A percentile compares a stretch with the other conserved stretches of the same genome.
phyloP scores from a whole-genome alignment of 2,888 invertebrate genomes.

The Perdita meconis region DNA sequence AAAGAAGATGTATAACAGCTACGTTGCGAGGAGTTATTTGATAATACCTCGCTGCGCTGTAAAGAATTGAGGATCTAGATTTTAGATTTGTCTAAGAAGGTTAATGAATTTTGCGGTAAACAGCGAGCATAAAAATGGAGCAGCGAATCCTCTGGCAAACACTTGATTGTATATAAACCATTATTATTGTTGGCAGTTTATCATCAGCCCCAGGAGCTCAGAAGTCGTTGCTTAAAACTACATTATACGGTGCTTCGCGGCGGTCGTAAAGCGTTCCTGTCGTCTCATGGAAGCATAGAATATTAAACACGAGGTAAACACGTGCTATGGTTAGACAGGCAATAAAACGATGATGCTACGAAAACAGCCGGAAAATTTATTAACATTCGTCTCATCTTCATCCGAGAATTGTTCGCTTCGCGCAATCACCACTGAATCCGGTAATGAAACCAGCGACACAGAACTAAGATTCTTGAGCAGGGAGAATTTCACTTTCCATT shows the following conservation, averaged over 20 bases:
- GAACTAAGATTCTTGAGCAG: not conserved
- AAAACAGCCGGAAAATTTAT: constrained; percentile 62
- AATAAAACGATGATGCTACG: constrained; percentile 64
- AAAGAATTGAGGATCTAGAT: too few relatives aligned
- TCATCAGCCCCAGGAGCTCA: constrained; percentile 68
- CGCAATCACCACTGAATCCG: not conserved
- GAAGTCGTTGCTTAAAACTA: constrained; percentile 73
- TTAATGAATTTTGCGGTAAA: too few relatives aligned
- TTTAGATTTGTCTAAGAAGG: too few relatives aligned
- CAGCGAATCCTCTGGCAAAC: constrained; percentile 64
- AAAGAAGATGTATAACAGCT: not conserved
- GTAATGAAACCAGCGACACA: not conserved
- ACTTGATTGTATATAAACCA: constrained; percentile 62
- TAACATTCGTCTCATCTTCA: constrained; percentile 29
- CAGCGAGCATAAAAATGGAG: not conserved
- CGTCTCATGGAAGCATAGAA: constrained; percentile 65
- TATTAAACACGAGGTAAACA: constrained; percentile 72
- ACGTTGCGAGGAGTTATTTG: not conserved
- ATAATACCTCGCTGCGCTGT: not conserved
- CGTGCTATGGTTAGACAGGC: constrained; percentile 53
- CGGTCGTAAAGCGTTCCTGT: constrained; percentile 70
- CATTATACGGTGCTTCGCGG: constrained; percentile 71
- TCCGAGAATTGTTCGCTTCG: too few relatives aligned
- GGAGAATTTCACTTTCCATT: too few relatives aligned
- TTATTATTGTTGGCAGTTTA: constrained; percentile 73